Base-by-base conservation (phyloP, 2,888 invertebrate species). In the Ryuthela nishihirai region DNA sequence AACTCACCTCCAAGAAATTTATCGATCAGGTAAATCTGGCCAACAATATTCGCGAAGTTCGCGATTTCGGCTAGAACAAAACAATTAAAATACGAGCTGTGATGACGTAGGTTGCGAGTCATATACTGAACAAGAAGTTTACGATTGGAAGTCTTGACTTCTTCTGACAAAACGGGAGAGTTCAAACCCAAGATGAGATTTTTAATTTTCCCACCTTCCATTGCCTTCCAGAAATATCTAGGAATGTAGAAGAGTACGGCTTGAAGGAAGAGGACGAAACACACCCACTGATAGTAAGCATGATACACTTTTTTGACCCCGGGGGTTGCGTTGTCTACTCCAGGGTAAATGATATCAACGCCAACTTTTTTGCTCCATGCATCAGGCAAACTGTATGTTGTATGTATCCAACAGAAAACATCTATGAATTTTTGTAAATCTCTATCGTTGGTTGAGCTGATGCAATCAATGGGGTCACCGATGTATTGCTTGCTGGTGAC, bases 341-440 rank as follows among this genome's bases (percentile, higher is more conserved):
- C 90, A 10, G 89, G 88, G 76, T 88, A 88, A 62, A 88, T 84
- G 64, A 91, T 86, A 69, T 87, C 85, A 61, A 82, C 80, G 32
- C 88, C 88, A 64, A 85, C 83, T 64, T 83, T 85, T 77, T 87
- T 88, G 69, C 82, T 80, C 76, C 88, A 88, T 70, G 88, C 87
- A 67, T 85, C 84, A 73, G 85, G 87, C 65, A 93, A 82, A 45
- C 89, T 88, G 75, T 91, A 93, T 46, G 93, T 93, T 68, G 91
- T 90, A 77, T 92, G 92, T 70, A 93, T 92, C 93, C 93, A 93
- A 76, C 93, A 93, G 76, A 87, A 93, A 26, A 90, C 90, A 78
- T 92, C 90, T 87, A 92, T 89, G 2, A 91, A 86, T 70, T 85
- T 83, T 12, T 29, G 29, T 24, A 54, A 54, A 66, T 91, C 88